Evolutionary conservation across 2,113 vertebrate species (phyloP).

Genomic region (Hirundichthys speculiger): DNA sequence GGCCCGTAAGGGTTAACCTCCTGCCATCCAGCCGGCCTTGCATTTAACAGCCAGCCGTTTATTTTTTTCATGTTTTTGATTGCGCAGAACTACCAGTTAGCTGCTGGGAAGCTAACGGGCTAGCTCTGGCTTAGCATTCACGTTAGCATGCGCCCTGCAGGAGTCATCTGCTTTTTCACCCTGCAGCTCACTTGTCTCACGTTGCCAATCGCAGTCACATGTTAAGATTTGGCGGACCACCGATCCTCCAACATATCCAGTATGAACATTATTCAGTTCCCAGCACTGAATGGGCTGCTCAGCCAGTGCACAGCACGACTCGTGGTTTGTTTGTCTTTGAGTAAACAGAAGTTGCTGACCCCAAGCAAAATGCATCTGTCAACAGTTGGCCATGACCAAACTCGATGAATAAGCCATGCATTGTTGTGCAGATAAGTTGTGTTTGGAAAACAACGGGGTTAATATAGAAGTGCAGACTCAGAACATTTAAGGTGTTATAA

Average conservation of each 20-base stretch:
- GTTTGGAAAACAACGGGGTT: slow-evolving; percentile 6
- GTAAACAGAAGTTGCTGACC: slow-evolving; percentile 71
- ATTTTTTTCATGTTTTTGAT: slow-evolving; percentile 47
- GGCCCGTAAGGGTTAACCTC: not conserved
- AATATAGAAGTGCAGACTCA: slow-evolving; percentile 25
- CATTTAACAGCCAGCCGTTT: not conserved
- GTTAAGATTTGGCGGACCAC: not conserved
- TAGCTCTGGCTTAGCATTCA: slow-evolving; percentile 55
- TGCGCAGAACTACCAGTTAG: slow-evolving; percentile 47
- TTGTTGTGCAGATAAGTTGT: slow-evolving; percentile 6
- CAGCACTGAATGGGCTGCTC: not conserved
- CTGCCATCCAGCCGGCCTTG: not conserved
- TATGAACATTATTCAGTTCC: not conserved
- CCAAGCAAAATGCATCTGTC: slow-evolving; percentile 10
- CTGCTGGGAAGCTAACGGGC: slow-evolving; percentile 59
- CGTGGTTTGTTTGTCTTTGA: slow-evolving; percentile 24
- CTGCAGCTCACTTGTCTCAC: not conserved
- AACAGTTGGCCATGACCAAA: slow-evolving; percentile 5
- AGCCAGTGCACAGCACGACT: slow-evolving; percentile 31
- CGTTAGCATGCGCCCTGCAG: slow-evolving; percentile 57
- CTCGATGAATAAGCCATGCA: not conserved
- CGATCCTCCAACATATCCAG: not conserved
- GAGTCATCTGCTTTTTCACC: slow-evolving; percentile 2
- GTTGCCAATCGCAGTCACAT: not conserved
- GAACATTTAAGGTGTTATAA: slow-evolving; percentile 7